Evolutionary conservation across 1,140 invertebrate genomes (phyloP), one percentile per base, ranked within the genome.

Genomic region (Metaphire vulgaris): DNA sequence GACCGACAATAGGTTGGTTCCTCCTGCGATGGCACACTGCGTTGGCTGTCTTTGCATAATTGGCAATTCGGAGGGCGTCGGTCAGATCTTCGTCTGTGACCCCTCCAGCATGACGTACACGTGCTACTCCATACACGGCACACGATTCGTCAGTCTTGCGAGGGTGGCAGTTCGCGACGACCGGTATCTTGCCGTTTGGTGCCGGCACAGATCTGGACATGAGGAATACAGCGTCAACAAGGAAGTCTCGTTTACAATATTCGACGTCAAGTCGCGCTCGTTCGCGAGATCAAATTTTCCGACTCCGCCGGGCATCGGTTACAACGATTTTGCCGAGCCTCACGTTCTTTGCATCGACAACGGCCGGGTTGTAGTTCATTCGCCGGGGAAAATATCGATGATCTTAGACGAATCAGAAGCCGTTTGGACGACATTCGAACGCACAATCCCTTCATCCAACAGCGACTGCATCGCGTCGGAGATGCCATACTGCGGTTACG

Each of bases 171-270:
- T 83, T 0, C 81, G 81, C 74, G 80, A 81, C 76, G 79, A 85
- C 64, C 74, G 81, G 28, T 81, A 81, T 67, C 80, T 85, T 71
- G 84, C 81, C 77, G 75, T 85, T 16, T 85, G 84, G 84, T 84
- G 80, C 72, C 78, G 84, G 68, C 83, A 84, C 76, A 77, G 84
- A 32, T 84, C 81, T 70, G 84, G 84, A 32, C 83, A 83, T 32
- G 84, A 85, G 77, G 84, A 85, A 69, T 84, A 83, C 76, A 82
- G 82, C 69, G 83, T 85, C 26, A 84, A 85, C 69, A 84, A 84
- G 77, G 81, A 82, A 31, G 81, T 84, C 1, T 81, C 82, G n/a
- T 85, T 85, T 81, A 80, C 80, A n/a, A 81, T 83, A 77, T 85
- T 85, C 80, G 83, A 85, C 79, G 79, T 82, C 15, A 82, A 81